Percentiles rank a stretch among this genome's conserved stretches.
Conservation (phyloP, 2,113 vertebrate genomes). For the Urocolius indicus region DNA sequence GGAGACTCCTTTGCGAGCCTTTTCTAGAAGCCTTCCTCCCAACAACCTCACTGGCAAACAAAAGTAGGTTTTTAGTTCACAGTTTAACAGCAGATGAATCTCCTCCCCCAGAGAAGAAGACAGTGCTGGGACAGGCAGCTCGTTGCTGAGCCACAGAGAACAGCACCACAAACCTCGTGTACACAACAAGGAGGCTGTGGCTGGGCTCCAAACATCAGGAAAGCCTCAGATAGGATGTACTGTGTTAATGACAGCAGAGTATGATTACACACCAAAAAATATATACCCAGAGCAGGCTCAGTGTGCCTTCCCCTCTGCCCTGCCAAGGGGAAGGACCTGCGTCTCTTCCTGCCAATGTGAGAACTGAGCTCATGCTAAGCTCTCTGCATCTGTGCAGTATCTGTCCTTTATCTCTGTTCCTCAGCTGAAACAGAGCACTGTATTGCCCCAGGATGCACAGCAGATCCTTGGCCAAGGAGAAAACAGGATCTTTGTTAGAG, state of each 20-base stretch:
- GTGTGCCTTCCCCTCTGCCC: neutral
- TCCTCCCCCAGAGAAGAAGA: neutral
- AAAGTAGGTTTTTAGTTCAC: neutral
- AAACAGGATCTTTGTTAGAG: neutral
- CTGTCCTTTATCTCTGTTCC: neutral
- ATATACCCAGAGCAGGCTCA: neutral
- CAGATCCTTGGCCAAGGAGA: neutral
- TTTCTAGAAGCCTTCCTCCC: neutral
- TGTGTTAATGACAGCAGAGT: neutral
- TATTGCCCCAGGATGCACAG: neutral
- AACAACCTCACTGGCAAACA: neutral
- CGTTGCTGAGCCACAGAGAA: neutral
- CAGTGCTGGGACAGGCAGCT: neutral
- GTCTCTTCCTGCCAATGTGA: neutral
- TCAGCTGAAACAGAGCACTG: neutral
- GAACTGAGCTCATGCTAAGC: neutral
- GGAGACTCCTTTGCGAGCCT: neutral
- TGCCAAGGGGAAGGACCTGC: neutral
- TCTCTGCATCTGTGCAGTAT: neutral
- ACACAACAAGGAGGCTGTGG: neutral
- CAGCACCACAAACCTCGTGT: neutral
- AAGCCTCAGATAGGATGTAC: neutral
- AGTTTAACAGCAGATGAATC: neutral
- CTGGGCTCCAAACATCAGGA: constrained; percentile 1
- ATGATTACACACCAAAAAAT: neutral